Percentiles rank a stretch among this genome's conserved stretches.
Conservation (phyloP, 2,113 vertebrate species). For the Halichoeres trimaculatus region DNA sequence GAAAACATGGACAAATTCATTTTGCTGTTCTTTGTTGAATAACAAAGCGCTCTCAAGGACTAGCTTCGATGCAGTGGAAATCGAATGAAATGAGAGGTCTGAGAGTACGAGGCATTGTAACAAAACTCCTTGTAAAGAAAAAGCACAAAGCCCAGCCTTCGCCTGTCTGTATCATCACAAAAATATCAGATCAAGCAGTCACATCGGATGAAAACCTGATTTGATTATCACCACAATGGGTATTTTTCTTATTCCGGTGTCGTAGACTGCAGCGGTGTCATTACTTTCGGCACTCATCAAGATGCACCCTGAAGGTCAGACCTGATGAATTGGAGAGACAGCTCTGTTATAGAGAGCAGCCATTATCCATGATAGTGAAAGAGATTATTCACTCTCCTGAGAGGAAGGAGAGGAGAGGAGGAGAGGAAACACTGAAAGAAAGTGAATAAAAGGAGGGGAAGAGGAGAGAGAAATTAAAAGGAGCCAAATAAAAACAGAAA, state of each 20-base stretch:
- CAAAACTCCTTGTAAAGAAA: conserved; percentile 40
- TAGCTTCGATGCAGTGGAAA: conserved; percentile 31
- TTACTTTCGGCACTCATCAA: conserved; percentile 72
- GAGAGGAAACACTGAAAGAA: conserved; percentile 7
- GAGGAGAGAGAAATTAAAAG: conserved; percentile 45
- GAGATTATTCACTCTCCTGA: conserved; percentile 64
- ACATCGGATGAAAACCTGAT: conserved; percentile 51
- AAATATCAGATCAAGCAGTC: conserved; percentile 57
- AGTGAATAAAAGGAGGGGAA: conserved; percentile 32
- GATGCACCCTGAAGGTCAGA: conserved; percentile 78
- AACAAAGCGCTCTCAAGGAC: conserved; percentile 46
- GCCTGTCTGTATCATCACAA: conserved; percentile 28
- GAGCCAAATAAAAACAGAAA: conserved; percentile 40
- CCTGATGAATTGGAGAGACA: conserved; percentile 74
- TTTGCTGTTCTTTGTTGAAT: conserved; percentile 47
- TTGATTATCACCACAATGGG: conserved; percentile 47
- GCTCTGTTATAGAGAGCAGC: conserved; percentile 64
- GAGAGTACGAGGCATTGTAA: conserved; percentile 1
- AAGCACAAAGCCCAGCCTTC: conserved; percentile 38
- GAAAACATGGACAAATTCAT: conserved; percentile 44
- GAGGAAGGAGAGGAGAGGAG: conserved; percentile 25
- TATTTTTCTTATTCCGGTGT: conserved; percentile 27
- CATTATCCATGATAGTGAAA: conserved; percentile 68
- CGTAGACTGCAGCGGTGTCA: conserved; percentile 52
- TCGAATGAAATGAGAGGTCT: conserved; percentile 49